Conservation (phyloP, 2,113 vertebrate genomes). For the Gallinago undulata region DNA sequence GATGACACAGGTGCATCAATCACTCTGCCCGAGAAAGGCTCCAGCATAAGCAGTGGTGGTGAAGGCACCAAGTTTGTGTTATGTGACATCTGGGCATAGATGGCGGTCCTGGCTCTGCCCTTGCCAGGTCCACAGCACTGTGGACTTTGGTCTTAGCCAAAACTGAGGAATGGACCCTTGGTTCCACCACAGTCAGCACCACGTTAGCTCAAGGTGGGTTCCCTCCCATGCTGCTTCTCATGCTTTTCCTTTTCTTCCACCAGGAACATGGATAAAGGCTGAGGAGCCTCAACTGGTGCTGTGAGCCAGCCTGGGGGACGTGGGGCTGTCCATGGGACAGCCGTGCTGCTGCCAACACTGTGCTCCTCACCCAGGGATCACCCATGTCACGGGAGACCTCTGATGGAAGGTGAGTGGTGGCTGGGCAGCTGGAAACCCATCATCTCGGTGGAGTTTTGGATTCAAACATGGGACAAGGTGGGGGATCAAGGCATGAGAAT, state of each 20-base stretch:
- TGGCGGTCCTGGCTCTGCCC: background rate
- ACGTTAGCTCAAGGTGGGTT: background rate
- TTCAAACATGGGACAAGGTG: background rate
- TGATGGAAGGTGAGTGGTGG: slow-evolving; percentile 60
- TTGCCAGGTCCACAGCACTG: rapidly evolving
- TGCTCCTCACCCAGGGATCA: rapidly evolving
- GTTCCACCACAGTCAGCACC: background rate
- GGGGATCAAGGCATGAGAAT: rapidly evolving
- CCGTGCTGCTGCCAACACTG: background rate
- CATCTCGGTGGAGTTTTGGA: background rate
- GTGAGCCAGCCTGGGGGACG: background rate
- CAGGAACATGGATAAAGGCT: slow-evolving; percentile 16
- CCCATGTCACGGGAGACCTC: slow-evolving; percentile 2
- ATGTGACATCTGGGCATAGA: background rate
- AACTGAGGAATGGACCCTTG: background rate
- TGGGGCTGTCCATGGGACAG: background rate
- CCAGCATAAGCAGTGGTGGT: background rate
- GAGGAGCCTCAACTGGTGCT: background rate
- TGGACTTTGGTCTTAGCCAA: background rate
- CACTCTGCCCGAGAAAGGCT: background rate
- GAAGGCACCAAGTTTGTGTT: background rate
- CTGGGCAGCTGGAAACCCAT: background rate
- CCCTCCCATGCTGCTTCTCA: background rate
- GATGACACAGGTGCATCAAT: background rate
- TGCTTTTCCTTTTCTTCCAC: background rate